These are phyloP conservation scores for Siphlonurus alternatus DNA, from an alignment of 2,888 invertebrate genomes.

Conservation along the genomic window DNA sequence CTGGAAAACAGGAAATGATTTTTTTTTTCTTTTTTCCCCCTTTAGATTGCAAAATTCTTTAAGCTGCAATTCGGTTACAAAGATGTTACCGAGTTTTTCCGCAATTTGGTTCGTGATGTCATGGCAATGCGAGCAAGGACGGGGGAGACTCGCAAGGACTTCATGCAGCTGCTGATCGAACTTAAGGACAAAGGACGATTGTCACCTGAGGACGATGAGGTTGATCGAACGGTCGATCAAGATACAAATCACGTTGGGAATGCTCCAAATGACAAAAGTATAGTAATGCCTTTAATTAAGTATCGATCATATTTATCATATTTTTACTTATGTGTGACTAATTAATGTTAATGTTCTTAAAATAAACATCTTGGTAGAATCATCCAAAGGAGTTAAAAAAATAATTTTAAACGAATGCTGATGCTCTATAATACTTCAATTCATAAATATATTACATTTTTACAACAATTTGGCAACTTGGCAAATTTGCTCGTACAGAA, in stretches of 20 bases:
- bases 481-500: slow-evolving; percentile 13
- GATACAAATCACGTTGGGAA: slow-evolving; percentile 11
- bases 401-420: too few relatives aligned
- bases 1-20: slow-evolving; percentile 14
- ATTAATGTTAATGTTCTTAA: too few relatives aligned
- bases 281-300: too few relatives aligned
- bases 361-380: too few relatives aligned
- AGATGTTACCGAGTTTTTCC: slow-evolving; percentile 24
- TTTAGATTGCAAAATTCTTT: not conserved
- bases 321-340: too few relatives aligned
- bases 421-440: too few relatives aligned
- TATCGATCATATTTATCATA: too few relatives aligned
- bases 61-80: not conserved
- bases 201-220: not conserved
- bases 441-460: too few relatives aligned
- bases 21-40: not conserved
- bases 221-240: not conserved
- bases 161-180: slow-evolving; percentile 29
- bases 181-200: slow-evolving; percentile 1
- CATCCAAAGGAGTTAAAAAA: too few relatives aligned
- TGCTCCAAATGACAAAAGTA: slow-evolving; percentile 10
- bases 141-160: slow-evolving; percentile 33
- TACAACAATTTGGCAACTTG: too few relatives aligned
- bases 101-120: slow-evolving; percentile 29
- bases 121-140: slow-evolving; percentile 31